A percentile compares a stretch with the other conserved stretches of the same genome.
These are phyloP conservation scores for Budorcas taxicolor DNA, from an alignment of 2,113 vertebrate species.

Conservation along the genomic window DNA sequence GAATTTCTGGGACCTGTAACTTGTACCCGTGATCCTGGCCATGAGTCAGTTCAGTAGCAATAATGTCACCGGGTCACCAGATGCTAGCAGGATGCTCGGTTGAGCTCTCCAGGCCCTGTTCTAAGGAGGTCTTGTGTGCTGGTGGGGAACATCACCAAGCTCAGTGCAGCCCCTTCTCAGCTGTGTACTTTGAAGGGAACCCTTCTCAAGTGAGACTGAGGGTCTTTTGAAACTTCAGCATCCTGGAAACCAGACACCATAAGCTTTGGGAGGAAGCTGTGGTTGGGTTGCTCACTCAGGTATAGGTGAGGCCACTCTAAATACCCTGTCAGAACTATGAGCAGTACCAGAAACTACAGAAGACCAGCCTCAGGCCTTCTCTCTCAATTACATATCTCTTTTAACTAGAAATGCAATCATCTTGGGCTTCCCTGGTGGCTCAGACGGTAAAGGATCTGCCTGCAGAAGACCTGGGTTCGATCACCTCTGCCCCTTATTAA, in stretches of 20 bases:
- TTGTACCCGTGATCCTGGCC: not conserved
- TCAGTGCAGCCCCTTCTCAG: not conserved
- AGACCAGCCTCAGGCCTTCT: not conserved
- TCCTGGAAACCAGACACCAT: not conserved
- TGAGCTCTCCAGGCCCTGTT: not conserved
- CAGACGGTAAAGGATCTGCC: not conserved
- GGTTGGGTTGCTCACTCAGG: not conserved
- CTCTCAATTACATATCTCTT: not conserved
- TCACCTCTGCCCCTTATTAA: not conserved
- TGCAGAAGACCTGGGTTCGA: not conserved
- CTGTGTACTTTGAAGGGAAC: not conserved
- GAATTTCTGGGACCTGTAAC: not conserved
- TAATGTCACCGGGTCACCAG: fast-evolving
- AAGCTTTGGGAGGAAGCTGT: not conserved
- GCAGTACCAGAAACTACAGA: not conserved
- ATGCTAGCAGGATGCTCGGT: not conserved
- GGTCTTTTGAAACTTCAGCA: not conserved
- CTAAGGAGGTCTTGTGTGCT: not conserved
- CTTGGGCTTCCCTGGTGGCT: not conserved
- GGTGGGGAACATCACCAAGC: not conserved
- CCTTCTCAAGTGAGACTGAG: not conserved
- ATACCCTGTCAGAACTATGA: not conserved
- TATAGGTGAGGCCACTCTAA: not conserved
- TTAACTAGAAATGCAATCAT: not conserved
- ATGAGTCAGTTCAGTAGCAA: not conserved